Evolutionary conservation across 2,797 vertebrate species (phyloP).

Genomic region (Scomberomorus guttatus): DNA sequence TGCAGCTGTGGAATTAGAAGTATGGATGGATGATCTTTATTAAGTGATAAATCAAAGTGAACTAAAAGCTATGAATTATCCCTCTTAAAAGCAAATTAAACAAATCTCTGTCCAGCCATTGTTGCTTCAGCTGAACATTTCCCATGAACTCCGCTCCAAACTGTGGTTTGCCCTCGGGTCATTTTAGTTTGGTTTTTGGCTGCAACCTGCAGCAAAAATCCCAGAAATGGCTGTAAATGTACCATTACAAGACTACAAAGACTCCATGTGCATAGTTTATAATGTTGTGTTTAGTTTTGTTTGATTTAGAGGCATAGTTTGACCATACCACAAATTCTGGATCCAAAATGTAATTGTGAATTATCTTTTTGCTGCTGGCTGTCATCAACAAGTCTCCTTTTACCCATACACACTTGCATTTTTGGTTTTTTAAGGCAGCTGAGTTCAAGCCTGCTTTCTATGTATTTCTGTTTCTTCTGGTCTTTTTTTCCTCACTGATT

Average conservation of each 20-base stretch:
- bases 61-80: background rate
- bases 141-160: constrained; percentile 54
- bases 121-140: constrained; percentile 30
- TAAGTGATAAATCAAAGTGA: background rate
- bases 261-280: constrained; percentile 24
- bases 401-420: background rate
- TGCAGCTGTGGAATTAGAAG: background rate
- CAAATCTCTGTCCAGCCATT: background rate
- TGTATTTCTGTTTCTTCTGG: background rate
- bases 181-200: constrained; percentile 50
- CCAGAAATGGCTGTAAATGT: constrained; percentile 41
- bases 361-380: constrained; percentile 5
- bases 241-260: constrained; percentile 60
- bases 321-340: constrained; percentile 28
- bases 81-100: constrained; percentile 7
- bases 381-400: constrained; percentile 16
- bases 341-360: constrained; percentile 12
- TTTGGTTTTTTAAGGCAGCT: background rate
- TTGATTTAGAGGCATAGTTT: constrained; percentile 27
- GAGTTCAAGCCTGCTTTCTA: background rate
- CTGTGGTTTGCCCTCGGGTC: constrained; percentile 58
- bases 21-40: background rate
- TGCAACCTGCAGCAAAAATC: constrained; percentile 39
- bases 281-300: constrained; percentile 31
- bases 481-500: background rate